A percentile compares a stretch with the other conserved stretches of the same genome.
Conservation (phyloP, 2,797 vertebrate species). For the Mormyrus proboscirostris region DNA sequence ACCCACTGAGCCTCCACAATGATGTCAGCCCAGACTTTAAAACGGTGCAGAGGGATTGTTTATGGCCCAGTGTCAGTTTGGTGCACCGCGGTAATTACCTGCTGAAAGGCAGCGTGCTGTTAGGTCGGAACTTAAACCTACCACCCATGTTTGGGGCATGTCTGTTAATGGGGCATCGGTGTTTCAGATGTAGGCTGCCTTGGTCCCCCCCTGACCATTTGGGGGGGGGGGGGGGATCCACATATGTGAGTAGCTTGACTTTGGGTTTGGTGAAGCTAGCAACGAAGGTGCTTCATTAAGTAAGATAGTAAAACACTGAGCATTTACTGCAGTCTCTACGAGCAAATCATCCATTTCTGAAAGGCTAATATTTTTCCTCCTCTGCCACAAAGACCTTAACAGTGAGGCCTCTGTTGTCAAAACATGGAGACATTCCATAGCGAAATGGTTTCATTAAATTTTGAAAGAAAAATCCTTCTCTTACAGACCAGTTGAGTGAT, state of each 20-base stretch:
- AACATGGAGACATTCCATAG: not conserved
- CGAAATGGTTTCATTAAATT: not conserved
- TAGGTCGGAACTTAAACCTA: not conserved
- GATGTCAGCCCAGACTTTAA: not conserved
- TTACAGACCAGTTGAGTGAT: not conserved
- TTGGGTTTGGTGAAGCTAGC: not conserved
- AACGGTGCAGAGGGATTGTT: not conserved
- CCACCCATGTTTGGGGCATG: not conserved
- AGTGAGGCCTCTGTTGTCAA: constrained; percentile 1
- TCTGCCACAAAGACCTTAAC: not conserved
- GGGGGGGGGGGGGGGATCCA: not conserved
- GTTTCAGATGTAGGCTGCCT: not conserved
- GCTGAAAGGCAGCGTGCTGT: not conserved
- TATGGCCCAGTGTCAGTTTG: not conserved
- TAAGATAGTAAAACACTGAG: not conserved
- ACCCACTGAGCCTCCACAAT: not conserved
- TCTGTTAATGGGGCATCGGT: not conserved
- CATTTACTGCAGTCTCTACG: not conserved
- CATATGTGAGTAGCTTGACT: not conserved
- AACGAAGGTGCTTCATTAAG: not conserved
- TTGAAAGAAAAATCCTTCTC: not conserved
- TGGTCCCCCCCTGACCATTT: not conserved
- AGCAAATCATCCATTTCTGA: not conserved
- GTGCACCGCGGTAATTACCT: not conserved
- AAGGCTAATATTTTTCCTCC: not conserved